Base-by-base conservation (phyloP, 2,888 invertebrate genomes). In the Drosophila koepferae region DNA sequence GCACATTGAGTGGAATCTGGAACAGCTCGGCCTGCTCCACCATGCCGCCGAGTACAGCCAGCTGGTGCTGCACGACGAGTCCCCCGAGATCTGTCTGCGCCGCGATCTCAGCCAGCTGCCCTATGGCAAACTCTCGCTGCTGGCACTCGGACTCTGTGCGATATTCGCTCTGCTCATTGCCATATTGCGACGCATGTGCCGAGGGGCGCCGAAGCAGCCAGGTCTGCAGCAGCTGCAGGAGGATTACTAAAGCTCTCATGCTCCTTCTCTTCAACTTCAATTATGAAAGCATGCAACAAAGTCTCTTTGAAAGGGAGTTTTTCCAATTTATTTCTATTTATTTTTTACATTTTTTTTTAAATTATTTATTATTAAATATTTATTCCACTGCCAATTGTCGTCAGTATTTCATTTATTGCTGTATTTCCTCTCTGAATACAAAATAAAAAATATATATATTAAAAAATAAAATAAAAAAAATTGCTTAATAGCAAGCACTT, bases 51-150 rank as follows among this genome's bases (percentile, higher is more conserved):
- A 94, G 92, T 65, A 92, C 93, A 63, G 93, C 23, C 91, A 94
- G 55, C 94, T 94, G 3, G 94, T 94, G 71, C 92, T 96, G 55
- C 95, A 96, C 81, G 97, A 97, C 91, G 97, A 97, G 91, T 95
- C 97, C 0, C 94, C 96, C 0, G 96, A 97, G 86, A 94, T 97
- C 16, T 97, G 97, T 90, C 93, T 93, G 41, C 92, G 92, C n/a
- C 91, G 92, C 3, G 94, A 95, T 28, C 94, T 94, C 20, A 94
- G 94, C 44, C 90, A 91, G 65, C 74, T 92, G 76, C 91, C 92
- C 18, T 92, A 91, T 69, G 90, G 89, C 58, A 93, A 93, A 68
- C 75, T 93, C 54, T 75, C 91, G 28, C 80, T 93, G n/a, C 91
- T 93, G 28, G 86, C 90, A 3, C 68, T 91, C 62, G 93, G 92